Evolutionary conservation across 2,113 vertebrate genomes (phyloP), one percentile per base, ranked within the genome.

Genomic region (Engraulis encrasicolus): DNA sequence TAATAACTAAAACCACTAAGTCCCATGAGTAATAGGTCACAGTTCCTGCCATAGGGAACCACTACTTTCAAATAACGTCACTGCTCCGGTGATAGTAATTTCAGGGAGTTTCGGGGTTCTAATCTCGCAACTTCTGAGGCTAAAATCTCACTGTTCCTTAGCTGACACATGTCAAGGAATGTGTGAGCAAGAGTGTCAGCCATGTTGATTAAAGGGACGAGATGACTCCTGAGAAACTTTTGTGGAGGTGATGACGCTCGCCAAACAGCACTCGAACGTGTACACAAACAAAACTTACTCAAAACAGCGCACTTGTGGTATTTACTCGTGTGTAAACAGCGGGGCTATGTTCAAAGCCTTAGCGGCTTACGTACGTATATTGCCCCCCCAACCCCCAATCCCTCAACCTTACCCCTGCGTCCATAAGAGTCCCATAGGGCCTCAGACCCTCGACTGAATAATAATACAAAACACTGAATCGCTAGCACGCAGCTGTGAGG

Each of bases 211-310:
- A 74, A 74, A 77, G 48, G 54, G 81, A 38, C 38, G 54, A 71
- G 71, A 58, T 78, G 40, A 82, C 40, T 49, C 78, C 19, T 61
- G 36, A 82, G 78, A 50, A 50, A 79, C 61, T 85, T 78, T 34
- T 81, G 83, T 79, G 85, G 23, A 80, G 34, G 23, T 86, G 83
- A 86, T 84, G 85, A 27, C n/a, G 40, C 82, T 88, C 50, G 61
- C 66, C 79, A 80, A 84, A 61, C 85, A 78, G 83, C 61, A 82
- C 58, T 80, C 38, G 0, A 58, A 78, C 11, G 34, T 50, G 38
- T 77, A 79, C 85, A 79, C 86, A 85, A 88, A 88, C 74, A 84
- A 83, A 74, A 88, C 82, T 66, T 40, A 83, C 84, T 85, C 79
- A 61, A 88, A 88, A 78, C 48, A 71, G 31, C 84, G 20, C 71